These are phyloP conservation scores for Sclerurus mexicanus DNA, from an alignment of 2,113 vertebrate species.

Conservation along the genomic window DNA sequence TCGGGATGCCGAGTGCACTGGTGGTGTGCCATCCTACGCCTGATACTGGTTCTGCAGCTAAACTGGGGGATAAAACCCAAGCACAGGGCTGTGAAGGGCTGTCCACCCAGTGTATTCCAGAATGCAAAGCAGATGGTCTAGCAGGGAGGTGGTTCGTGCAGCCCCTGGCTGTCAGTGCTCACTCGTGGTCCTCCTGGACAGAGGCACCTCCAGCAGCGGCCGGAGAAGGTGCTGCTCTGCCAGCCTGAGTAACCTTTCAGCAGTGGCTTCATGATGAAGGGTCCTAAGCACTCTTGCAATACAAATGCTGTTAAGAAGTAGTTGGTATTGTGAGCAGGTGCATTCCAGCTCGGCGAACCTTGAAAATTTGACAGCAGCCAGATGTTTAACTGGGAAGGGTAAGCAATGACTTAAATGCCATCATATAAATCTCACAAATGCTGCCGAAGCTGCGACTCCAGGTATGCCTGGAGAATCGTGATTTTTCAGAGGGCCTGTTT, in stretches of 20 bases:
- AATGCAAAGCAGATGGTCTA: not conserved
- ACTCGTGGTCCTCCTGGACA: not conserved
- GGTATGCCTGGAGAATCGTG: not conserved
- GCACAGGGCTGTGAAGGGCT: not conserved
- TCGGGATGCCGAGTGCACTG: accelerated
- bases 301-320: not conserved
- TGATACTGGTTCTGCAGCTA: not conserved
- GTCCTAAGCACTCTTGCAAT: not conserved
- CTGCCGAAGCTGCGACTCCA: not conserved
- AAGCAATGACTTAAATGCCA: not conserved
- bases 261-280: not conserved
- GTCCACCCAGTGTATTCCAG: not conserved
- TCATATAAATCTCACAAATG: conserved; percentile 1
- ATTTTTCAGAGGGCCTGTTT: not conserved
- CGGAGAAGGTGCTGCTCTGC: not conserved
- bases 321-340: conserved; percentile 23
- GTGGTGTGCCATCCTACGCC: not conserved
- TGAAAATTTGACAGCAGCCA: conserved; percentile 21
- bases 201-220: not conserved
- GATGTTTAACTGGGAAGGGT: conserved; percentile 7
- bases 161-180: not conserved
- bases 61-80: not conserved
- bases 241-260: not conserved
- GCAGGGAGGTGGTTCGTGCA: not conserved
- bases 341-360: not conserved